Evolutionary conservation across 2,888 invertebrate species (phyloP).

Genomic region (Agrilus biguttatus): DNA sequence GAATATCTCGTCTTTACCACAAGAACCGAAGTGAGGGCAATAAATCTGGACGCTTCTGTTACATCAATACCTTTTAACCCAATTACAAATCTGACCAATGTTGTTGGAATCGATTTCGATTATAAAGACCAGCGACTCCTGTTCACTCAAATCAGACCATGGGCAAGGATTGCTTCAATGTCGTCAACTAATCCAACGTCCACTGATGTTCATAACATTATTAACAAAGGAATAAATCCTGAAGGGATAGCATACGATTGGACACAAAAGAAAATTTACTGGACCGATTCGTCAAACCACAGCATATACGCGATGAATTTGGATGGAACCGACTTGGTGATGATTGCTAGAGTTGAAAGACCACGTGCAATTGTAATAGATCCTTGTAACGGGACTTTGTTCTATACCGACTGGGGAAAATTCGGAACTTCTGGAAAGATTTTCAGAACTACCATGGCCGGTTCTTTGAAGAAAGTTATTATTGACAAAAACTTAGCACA

Average conservation of each 20-base stretch:
- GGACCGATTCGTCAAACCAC: conserved; percentile 92
- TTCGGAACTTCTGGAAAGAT: conserved; percentile 90
- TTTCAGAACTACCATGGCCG: conserved; percentile 91
- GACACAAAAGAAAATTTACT: conserved; percentile 94
- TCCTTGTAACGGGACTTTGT: conserved; percentile 90
- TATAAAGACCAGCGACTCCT: conserved; percentile 74
- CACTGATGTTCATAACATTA: conserved; percentile 48
- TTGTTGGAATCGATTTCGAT: conserved; percentile 92
- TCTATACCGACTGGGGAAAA: conserved; percentile 92
- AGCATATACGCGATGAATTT: conserved; percentile 91
- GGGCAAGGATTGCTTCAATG: conserved; percentile 76
- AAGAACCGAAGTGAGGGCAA: conserved; percentile 80
- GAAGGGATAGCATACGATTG: conserved; percentile 95
- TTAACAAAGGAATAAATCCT: conserved; percentile 72
- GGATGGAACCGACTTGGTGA: conserved; percentile 73
- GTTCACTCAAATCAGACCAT: conserved; percentile 87
- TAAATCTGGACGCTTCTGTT: conserved; percentile 73
- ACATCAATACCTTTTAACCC: conserved; percentile 76
- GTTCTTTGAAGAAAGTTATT: conserved; percentile 76
- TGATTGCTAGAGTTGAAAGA: conserved; percentile 85
- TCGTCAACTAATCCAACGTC: conserved; percentile 53
- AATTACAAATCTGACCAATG: conserved; percentile 74
- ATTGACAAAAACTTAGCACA: conserved; percentile 84
- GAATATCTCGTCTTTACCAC: conserved; percentile 92
- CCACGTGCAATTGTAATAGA: conserved; percentile 92